A percentile compares a stretch with the other conserved stretches of the same genome.
These are phyloP conservation scores for Epinephelus lanceolatus DNA, from an alignment of 2,113 vertebrate genomes.

Conservation along the genomic window DNA sequence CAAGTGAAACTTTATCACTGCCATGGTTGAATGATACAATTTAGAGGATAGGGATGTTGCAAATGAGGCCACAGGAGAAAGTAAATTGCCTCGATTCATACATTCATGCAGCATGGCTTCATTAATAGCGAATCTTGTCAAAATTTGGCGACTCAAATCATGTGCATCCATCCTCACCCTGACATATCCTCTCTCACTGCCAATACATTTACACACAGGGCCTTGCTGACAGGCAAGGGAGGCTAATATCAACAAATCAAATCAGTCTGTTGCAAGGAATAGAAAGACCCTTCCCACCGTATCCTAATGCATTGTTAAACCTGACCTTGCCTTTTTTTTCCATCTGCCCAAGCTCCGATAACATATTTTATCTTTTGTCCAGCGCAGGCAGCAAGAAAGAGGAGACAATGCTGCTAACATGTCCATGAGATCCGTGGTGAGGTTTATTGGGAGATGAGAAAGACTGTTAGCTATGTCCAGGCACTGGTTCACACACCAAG, in stretches of 20 bases:
- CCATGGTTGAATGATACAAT: too few relatives aligned
- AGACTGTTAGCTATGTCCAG: slow-evolving; percentile 42
- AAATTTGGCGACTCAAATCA: neutral
- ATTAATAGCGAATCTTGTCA: slow-evolving; percentile 21
- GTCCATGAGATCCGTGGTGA: slow-evolving; percentile 22
- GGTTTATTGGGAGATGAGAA: slow-evolving; percentile 54
- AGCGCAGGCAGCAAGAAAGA: slow-evolving; percentile 16
- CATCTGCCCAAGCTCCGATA: slow-evolving; percentile 40
- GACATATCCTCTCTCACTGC: slow-evolving; percentile 23
- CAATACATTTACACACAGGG: slow-evolving; percentile 23
- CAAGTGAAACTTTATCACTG: slow-evolving; percentile 11
- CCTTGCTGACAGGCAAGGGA: slow-evolving; percentile 32
- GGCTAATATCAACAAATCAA: slow-evolving; percentile 63
- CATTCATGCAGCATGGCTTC: slow-evolving; percentile 10
- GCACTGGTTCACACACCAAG: slow-evolving; percentile 38
- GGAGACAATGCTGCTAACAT: slow-evolving; percentile 16
- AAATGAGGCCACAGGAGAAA: slow-evolving; percentile 8
- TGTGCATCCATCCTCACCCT: slow-evolving; percentile 8
- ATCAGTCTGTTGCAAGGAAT: slow-evolving; percentile 52
- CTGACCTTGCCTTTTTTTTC: slow-evolving; percentile 50
- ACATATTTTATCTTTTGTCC: slow-evolving; percentile 46
- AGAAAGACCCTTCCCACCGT: slow-evolving; percentile 40
- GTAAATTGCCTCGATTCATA: neutral
- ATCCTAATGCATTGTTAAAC: slow-evolving; percentile 56
- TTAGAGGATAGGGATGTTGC: slow-evolving; percentile 5